Percentiles rank a stretch among this genome's conserved stretches.
phyloP scores from a whole-genome alignment of 2,797 vertebrate species.

The Otolemur crassicaudatus region DNA sequence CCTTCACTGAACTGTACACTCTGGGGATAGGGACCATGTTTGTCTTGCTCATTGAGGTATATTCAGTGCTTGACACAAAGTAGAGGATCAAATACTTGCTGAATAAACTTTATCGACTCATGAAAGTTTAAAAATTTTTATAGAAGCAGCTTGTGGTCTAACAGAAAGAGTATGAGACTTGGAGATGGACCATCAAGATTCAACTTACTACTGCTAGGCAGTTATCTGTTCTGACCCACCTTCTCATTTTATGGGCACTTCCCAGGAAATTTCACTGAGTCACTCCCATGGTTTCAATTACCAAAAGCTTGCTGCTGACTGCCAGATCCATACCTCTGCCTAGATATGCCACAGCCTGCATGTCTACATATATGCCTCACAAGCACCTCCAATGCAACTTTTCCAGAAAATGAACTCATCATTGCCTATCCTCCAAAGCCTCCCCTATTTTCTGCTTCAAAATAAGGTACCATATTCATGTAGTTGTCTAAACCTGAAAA shows the following conservation, averaged over 20 bases:
- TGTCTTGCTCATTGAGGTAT: neutral
- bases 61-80: neutral
- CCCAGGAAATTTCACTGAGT: neutral
- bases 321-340: neutral
- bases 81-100: neutral
- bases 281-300: neutral
- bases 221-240: neutral
- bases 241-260: neutral
- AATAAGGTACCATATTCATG: neutral
- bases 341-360: neutral
- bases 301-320: neutral
- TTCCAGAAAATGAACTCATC: slow-evolving; percentile 5
- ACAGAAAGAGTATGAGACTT: neutral
- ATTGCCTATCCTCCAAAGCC: neutral
- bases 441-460: neutral
- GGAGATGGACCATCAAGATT: neutral
- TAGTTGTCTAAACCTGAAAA: neutral
- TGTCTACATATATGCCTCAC: neutral
- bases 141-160: neutral
- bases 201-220: neutral
- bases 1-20: neutral
- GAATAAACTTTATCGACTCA: neutral
- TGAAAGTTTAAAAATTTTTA: neutral
- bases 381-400: neutral
- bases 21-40: neutral